Percentiles rank a stretch among this genome's conserved stretches.
phyloP scores from a whole-genome alignment of 2,797 vertebrate genomes.

The Lepus oiostolus region DNA sequence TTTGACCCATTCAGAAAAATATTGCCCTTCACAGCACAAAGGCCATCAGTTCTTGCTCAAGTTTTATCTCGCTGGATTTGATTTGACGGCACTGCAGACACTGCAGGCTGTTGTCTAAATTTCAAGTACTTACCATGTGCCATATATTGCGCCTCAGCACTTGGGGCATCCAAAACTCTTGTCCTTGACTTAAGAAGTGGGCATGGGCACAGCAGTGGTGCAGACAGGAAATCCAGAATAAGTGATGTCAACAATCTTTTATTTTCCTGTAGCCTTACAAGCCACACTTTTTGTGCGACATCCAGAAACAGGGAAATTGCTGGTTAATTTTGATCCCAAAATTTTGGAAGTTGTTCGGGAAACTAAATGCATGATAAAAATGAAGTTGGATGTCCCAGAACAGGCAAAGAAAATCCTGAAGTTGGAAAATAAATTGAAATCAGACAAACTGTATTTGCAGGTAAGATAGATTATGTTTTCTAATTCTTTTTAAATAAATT shows the following conservation, averaged over 20 bases:
- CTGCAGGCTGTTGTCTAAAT: neutral
- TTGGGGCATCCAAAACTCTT: neutral
- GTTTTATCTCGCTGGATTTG: neutral
- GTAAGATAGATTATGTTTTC: constrained; percentile 82
- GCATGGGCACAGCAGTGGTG: neutral
- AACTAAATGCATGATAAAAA: constrained; percentile 91
- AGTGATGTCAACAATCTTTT: constrained; percentile 22
- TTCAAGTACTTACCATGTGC: neutral
- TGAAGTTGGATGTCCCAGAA: constrained; percentile 91
- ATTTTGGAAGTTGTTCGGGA: constrained; percentile 90
- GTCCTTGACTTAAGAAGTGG: neutral
- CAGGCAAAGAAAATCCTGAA: constrained; percentile 89
- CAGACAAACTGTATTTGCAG: constrained; percentile 88
- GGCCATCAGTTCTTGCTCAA: neutral
- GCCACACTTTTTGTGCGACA: constrained; percentile 89
- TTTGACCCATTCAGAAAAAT: neutral
- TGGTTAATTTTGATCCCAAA: constrained; percentile 92
- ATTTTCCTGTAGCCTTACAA: constrained; percentile 89
- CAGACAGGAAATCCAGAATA: constrained; percentile 15
- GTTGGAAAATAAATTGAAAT: constrained; percentile 88
- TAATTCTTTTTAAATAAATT: neutral
- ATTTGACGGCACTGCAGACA: neutral
- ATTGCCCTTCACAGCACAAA: neutral
- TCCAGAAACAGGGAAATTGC: constrained; percentile 88
- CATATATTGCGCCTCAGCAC: neutral